Base-by-base conservation (phyloP, 2,113 vertebrate species). In the Anarrhichthys ocellatus region DNA sequence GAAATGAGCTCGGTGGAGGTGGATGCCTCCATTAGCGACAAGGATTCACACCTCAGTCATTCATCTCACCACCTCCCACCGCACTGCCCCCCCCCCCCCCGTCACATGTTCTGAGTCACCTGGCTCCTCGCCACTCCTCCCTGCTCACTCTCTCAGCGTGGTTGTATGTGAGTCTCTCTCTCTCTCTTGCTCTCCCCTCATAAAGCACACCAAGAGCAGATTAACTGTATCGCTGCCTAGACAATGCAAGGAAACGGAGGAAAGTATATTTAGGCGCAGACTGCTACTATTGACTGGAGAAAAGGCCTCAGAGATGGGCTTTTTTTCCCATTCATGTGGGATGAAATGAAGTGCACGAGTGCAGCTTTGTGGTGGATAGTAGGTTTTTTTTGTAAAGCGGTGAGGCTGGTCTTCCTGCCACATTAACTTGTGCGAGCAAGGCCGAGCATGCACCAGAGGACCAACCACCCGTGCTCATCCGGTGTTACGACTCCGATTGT, bases 211-310 rank as follows among this genome's bases (percentile, higher is more conserved):
- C 40, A 14, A 87, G 58, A 78, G 72, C 78, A 82, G 68, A 88
- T 91, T 85, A 90, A 88, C 85, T 68, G 77, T 62, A 88, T 82
- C 71, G 9, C 70, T 73, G 81, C 90, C 70, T 63, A 91, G 86
- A 92, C 82, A 54, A 40, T 68, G 81, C 61, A 88, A 81, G 74
- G 69, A 82, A 86, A 83, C 78, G 73, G 68, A 85, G 74, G 24
- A 69, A 84, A 74, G 90, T 92, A 93, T 93, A 93, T 95, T 93
- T 92, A 94, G 93, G 48, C 61, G 17, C 92, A 91, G 87, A 92
- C 90, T 90, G 89, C 89, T 90, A 83, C 85, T 87, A 92, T 87
- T 87, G 94, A 93, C 91, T 89, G 86, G 71, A 89, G 87, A 76
- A 85, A 81, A 86, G 78, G 29, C 88, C 77, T 91, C 78, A 67